Evolutionary conservation across 1,140 invertebrate genomes (phyloP).

Genomic region (Diachasmimorpha longicaudata): DNA sequence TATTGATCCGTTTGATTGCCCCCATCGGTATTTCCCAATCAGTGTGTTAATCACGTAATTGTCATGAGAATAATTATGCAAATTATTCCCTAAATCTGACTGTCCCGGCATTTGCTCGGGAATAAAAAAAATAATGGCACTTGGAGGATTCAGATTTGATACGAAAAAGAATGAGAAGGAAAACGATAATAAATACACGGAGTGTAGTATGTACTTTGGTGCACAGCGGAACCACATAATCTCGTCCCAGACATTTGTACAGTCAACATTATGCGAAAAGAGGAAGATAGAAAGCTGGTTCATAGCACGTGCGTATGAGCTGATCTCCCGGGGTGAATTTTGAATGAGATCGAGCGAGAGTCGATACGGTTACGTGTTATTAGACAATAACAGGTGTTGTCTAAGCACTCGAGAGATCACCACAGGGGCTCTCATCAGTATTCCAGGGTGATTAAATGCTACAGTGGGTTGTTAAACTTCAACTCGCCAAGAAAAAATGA

Average conservation of each 20-base stretch:
- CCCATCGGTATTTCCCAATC: too few relatives aligned
- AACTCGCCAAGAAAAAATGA: too few relatives aligned
- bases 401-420: background rate
- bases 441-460: background rate
- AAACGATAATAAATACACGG: background rate
- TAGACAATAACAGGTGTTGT: slow-evolving; percentile 6
- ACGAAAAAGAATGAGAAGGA: background rate
- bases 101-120: background rate
- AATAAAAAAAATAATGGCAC: background rate
- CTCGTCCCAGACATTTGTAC: background rate
- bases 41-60: too few relatives aligned
- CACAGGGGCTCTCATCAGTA: background rate
- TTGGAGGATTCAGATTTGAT: background rate
- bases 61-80: too few relatives aligned
- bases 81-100: too few relatives aligned
- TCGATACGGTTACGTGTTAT: slow-evolving; percentile 3
- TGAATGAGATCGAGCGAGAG: background rate
- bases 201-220: background rate
- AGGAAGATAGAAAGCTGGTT: background rate
- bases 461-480: background rate
- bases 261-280: background rate
- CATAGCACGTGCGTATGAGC: background rate
- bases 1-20: background rate
- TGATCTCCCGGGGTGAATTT: background rate
- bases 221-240: background rate